These are phyloP conservation scores for Saccostrea cuccullata DNA, from an alignment of 1,140 invertebrate species.

Conservation along the genomic window DNA sequence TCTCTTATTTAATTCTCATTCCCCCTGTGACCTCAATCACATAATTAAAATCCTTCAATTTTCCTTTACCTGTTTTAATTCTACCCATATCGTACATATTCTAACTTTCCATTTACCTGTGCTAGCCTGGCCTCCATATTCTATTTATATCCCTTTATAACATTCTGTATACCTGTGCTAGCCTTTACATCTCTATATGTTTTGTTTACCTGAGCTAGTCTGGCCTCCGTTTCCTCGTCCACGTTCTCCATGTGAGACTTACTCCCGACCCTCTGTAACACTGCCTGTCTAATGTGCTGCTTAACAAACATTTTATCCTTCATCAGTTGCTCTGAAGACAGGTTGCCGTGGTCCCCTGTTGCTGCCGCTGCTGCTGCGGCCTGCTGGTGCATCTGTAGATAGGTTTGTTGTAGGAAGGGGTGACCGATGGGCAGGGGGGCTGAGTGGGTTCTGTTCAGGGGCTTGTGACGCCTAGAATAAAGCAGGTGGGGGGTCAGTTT, in stretches of 20 bases:
- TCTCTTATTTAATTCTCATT: too few species aligned
- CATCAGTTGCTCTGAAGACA: constrained; percentile 47
- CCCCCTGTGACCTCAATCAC: too few species aligned
- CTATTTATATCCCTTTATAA: not conserved
- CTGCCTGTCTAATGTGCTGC: constrained; percentile 93
- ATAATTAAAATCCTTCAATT: too few species aligned
- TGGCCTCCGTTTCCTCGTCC: constrained; percentile 82
- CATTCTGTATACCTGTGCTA: not conserved
- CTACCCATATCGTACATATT: too few species aligned
- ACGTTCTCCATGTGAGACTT: constrained; percentile 83
- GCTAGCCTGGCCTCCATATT: too few species aligned
- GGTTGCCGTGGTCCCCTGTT: constrained; percentile 41
- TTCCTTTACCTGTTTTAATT: too few species aligned
- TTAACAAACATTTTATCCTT: constrained; percentile 64
- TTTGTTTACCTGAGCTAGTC: constrained; percentile 76
- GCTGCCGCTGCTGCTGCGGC: constrained; percentile 81
- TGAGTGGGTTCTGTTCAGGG: constrained; percentile 76
- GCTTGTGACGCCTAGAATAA: constrained; percentile 62
- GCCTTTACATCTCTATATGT: too few species aligned
- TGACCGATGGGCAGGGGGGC: constrained; percentile 96
- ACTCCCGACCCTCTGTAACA: constrained; percentile 87
- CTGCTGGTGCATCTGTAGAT: constrained; percentile 82
- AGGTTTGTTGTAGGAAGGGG: constrained; percentile 89
- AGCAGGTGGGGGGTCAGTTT: not conserved
- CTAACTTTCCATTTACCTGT: too few species aligned